Conservation (phyloP, 2,888 invertebrate species). For the Dolichomitus sp. region DNA sequence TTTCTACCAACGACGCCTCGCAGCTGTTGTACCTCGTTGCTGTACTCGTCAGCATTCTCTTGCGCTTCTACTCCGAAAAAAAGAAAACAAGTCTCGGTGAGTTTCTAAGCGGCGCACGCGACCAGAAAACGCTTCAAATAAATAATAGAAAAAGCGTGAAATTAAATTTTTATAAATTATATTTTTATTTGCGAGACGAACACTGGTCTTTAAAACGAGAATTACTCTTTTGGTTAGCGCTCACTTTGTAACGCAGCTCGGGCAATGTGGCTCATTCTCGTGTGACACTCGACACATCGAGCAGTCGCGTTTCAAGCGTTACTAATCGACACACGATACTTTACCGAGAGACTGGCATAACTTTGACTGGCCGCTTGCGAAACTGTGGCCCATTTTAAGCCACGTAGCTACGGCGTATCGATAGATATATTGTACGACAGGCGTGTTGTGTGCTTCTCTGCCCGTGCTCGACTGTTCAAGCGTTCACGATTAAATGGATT, state of each 20-base stretch:
- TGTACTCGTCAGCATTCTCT: conserved; percentile 88
- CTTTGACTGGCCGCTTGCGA: conserved; percentile 62
- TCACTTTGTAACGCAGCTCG: conserved; percentile 65
- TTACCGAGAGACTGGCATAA: conserved; percentile 65
- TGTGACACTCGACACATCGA: conserved; percentile 41
- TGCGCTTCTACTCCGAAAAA: conserved; percentile 87
- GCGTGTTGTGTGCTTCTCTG: neutral
- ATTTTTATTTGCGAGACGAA: neutral
- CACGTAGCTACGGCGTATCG: conserved; percentile 19
- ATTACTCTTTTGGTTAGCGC: conserved; percentile 23
- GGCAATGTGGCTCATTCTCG: conserved; percentile 67
- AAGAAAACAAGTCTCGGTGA: conserved; percentile 5
- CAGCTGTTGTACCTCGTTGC: conserved; percentile 88
- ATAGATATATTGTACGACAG: conserved; percentile 16
- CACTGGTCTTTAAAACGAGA: neutral
- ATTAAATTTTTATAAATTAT: neutral
- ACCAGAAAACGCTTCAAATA: neutral
- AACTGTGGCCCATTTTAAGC: conserved; percentile 72
- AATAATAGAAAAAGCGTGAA: neutral
- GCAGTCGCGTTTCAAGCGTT: conserved; percentile 61
- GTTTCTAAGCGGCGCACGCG: neutral
- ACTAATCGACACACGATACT: conserved; percentile 74
- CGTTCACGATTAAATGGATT: conserved; percentile 31
- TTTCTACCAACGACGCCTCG: conserved; percentile 89
- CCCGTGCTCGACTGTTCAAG: neutral